Conservation (phyloP, 2,113 vertebrate species). For the Lophochroa leadbeateri region DNA sequence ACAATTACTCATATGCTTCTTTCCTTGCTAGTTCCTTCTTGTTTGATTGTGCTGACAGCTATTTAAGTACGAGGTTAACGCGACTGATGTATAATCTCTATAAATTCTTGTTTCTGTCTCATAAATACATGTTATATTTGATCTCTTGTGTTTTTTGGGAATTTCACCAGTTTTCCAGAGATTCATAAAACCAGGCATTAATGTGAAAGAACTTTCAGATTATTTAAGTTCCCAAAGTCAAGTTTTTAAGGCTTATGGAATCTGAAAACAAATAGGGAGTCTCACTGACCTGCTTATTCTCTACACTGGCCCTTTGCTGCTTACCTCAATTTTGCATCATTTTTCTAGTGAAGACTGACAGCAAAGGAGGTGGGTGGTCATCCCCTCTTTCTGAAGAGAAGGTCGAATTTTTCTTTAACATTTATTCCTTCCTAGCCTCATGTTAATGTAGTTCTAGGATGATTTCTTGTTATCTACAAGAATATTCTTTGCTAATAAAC, state of each 20-base stretch:
- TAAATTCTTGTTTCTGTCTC: not conserved
- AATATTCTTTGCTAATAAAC: not conserved
- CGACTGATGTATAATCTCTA: not conserved
- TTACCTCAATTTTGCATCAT: not conserved
- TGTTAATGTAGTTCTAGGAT: accelerated
- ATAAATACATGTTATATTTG: not conserved
- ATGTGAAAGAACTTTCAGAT: not conserved
- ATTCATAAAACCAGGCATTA: not conserved
- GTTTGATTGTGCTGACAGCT: not conserved
- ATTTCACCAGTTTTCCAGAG: not conserved
- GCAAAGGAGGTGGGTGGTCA: not conserved
- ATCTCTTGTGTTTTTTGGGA: not conserved
- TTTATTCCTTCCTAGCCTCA: not conserved
- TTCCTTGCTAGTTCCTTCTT: not conserved
- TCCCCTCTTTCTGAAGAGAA: not conserved
- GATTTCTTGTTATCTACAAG: not conserved
- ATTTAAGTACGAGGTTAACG: not conserved
- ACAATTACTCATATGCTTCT: not conserved
- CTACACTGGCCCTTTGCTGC: not conserved
- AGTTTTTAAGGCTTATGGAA: not conserved
- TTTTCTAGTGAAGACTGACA: not conserved
- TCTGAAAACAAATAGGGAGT: not conserved
- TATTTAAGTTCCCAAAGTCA: not conserved
- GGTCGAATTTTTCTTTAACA: not conserved
- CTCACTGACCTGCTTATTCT: not conserved